These are phyloP conservation scores for Aplochiton taeniatus DNA, from an alignment of 2,797 vertebrate species.

Conservation along the genomic window DNA sequence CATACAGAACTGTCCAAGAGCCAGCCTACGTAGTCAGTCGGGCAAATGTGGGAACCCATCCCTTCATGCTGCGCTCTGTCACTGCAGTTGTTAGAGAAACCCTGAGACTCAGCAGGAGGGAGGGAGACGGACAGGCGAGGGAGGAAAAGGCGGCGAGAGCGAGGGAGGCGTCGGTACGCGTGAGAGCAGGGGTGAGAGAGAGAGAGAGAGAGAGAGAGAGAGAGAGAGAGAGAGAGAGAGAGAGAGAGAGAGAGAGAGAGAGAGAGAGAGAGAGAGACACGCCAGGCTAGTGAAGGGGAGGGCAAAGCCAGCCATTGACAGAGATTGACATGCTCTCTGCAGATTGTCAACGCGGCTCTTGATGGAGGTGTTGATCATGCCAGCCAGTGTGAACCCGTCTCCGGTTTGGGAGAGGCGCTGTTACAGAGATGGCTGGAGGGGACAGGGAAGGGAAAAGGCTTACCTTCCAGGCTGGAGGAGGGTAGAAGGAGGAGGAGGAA, in stretches of 20 bases:
- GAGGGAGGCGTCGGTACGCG: conserved; percentile 26
- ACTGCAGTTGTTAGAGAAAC: conserved; percentile 66
- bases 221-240: conserved; percentile 36
- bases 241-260: conserved; percentile 27
- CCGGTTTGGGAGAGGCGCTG: too few species aligned
- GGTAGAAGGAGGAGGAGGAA: conserved; percentile 79
- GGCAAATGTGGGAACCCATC: conserved; percentile 17
- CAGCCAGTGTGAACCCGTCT: too few species aligned
- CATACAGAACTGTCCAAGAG: conserved; percentile 11
- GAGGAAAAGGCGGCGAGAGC: conserved; percentile 5
- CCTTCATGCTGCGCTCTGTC: conserved; percentile 43
- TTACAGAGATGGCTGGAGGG: too few species aligned
- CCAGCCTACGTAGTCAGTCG: conserved; percentile 20
- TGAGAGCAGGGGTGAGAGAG: conserved; percentile 26
- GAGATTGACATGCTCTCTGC: conserved; percentile 1
- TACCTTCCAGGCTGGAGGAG: conserved; percentile 84
- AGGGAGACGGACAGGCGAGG: neutral
- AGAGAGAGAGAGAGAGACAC: conserved; percentile 12
- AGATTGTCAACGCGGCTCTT: conserved; percentile 7
- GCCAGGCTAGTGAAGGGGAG: neutral
- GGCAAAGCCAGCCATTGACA: conserved; percentile 10
- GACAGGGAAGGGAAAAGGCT: conserved; percentile 41
- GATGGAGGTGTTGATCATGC: too few species aligned
- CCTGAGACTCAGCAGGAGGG: conserved; percentile 53
- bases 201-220: conserved; percentile 32